phyloP scores from a whole-genome alignment of 2,797 vertebrate species.

The Enteromius trimaculatus region DNA sequence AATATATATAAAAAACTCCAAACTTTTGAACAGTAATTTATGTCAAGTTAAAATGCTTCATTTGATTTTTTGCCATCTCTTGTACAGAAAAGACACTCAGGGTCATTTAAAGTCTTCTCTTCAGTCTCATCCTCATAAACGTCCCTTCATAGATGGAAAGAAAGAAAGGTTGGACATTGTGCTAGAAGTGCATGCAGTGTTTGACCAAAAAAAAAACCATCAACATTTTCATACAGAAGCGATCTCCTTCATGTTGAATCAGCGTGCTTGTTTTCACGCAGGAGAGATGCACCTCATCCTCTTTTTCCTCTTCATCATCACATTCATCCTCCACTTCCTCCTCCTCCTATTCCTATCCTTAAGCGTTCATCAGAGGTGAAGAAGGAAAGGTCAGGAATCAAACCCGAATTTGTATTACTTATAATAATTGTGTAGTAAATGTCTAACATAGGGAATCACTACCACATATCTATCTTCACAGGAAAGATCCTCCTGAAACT shows the following conservation, averaged over 20 bases:
- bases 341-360: conserved; percentile 55
- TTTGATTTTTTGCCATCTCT: conserved; percentile 11
- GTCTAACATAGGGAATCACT: neutral
- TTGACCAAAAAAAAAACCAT: neutral
- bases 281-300: conserved; percentile 51
- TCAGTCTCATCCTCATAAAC: conserved; percentile 47
- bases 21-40: neutral
- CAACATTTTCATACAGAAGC: neutral
- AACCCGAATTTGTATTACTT: neutral
- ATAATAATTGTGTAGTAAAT: neutral
- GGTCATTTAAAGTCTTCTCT: conserved; percentile 17
- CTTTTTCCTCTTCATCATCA: conserved; percentile 41
- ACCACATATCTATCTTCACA: conserved; percentile 64
- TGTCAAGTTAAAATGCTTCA: neutral
- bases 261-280: conserved; percentile 33
- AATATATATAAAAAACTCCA: neutral
- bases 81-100: conserved; percentile 36
- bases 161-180: conserved; percentile 52
- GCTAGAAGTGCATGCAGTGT: conserved; percentile 38
- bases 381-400: conserved; percentile 76
- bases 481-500: conserved; percentile 72
- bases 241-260: neutral
- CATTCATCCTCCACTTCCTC: conserved; percentile 48
- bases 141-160: conserved; percentile 34
- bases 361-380: conserved; percentile 70